Conservation (phyloP, 2,888 invertebrate genomes). For the Rhyacophila evoluta region DNA sequence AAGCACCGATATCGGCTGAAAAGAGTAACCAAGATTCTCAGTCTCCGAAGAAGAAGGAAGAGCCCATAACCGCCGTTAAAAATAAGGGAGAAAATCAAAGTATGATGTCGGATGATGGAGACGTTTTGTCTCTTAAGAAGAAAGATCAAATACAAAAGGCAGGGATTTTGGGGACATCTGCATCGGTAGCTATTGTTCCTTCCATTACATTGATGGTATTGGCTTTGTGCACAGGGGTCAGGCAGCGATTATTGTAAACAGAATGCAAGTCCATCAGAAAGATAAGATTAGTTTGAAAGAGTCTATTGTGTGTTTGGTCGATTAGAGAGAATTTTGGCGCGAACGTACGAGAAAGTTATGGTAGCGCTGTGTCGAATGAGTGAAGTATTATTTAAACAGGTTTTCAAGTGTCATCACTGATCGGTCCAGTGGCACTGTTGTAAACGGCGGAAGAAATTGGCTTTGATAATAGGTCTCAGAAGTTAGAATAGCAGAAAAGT, state of each 20-base stretch:
- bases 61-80: slow-evolving; percentile 55
- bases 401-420: not conserved
- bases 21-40: slow-evolving; percentile 57
- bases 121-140: slow-evolving; percentile 60
- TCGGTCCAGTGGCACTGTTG: not conserved
- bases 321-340: not conserved
- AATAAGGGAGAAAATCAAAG: slow-evolving; percentile 63
- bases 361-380: not conserved
- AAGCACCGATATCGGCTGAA: slow-evolving; percentile 66
- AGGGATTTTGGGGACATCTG: slow-evolving; percentile 39
- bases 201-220: slow-evolving; percentile 33
- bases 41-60: slow-evolving; percentile 56
- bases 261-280: slow-evolving; percentile 27
- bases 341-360: not conserved
- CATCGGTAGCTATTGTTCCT: slow-evolving; percentile 35
- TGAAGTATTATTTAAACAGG: not conserved
- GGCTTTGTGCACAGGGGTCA: slow-evolving; percentile 30
- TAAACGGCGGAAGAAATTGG: not conserved
- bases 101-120: slow-evolving; percentile 61
- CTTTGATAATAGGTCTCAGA: slow-evolving; percentile 1
- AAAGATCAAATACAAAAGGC: slow-evolving; percentile 57
- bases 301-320: not conserved
- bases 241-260: slow-evolving; percentile 47
- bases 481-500: not conserved
- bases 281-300: slow-evolving; percentile 25